Percentiles rank a stretch among this genome's conserved stretches.
phyloP scores from a whole-genome alignment of 2,797 vertebrate genomes.

The Rhinella marina region DNA sequence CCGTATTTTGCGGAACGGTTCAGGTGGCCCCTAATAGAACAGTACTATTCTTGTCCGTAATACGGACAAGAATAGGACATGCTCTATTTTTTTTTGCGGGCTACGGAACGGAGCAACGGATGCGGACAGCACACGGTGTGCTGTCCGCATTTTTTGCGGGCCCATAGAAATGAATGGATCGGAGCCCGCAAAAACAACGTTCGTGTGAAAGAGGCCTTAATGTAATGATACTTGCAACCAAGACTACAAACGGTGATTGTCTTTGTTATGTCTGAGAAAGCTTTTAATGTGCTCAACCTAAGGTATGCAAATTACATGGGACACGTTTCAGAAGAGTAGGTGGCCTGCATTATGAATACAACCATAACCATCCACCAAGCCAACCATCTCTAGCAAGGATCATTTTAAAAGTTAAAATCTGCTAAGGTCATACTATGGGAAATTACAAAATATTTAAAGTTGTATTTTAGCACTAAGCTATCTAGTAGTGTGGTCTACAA shows the following conservation, averaged over 20 bases:
- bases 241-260: background rate
- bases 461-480: background rate
- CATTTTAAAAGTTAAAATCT: background rate
- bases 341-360: background rate
- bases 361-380: background rate
- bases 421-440: background rate
- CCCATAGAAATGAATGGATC: too few species aligned
- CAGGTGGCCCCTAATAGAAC: too few species aligned
- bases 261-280: background rate
- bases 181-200: too few species aligned
- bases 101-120: too few species aligned
- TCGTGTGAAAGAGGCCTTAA: too few species aligned
- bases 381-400: background rate
- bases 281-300: background rate
- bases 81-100: too few species aligned
- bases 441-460: background rate
- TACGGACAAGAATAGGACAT: too few species aligned
- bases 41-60: too few species aligned
- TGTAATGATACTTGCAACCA: constrained; percentile 12
- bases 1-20: too few species aligned
- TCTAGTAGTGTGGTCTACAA: too few species aligned
- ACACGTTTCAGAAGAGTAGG: background rate
- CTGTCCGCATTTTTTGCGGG: too few species aligned
- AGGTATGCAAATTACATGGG: background rate
- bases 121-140: too few species aligned